These are phyloP conservation scores for Leucophenga montana DNA, from an alignment of 2,888 invertebrate species.

Conservation along the genomic window DNA sequence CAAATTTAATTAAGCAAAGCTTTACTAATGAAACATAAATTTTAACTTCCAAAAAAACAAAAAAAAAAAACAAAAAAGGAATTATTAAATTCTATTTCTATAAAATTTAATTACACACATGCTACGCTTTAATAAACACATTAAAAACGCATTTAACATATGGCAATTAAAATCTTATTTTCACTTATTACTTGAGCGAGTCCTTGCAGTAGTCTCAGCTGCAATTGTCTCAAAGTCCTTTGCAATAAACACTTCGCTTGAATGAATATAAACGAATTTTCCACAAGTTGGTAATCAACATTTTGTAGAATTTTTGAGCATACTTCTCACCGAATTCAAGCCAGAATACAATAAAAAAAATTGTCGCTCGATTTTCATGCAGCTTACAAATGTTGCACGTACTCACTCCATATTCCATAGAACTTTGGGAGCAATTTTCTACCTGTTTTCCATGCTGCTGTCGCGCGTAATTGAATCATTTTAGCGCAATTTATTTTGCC, in stretches of 20 bases:
- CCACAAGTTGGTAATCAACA: conserved; percentile 54
- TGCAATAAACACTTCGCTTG: conserved; percentile 23
- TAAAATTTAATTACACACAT: background rate
- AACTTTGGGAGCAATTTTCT: conserved; percentile 3
- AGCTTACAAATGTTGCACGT: background rate
- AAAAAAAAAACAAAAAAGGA: conserved; percentile 28
- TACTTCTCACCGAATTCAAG: conserved; percentile 23
- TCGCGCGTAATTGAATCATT: conserved; percentile 62
- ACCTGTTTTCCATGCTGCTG: conserved; percentile 48
- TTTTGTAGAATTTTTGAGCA: conserved; percentile 51
- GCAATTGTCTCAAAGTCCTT: conserved; percentile 45
- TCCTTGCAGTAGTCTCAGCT: conserved; percentile 10
- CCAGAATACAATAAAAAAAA: background rate
- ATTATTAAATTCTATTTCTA: background rate
- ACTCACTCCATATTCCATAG: background rate
- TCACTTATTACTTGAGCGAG: conserved; percentile 58
- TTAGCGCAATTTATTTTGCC: conserved; percentile 65
- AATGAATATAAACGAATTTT: conserved; percentile 2
- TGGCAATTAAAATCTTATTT: conserved; percentile 67
- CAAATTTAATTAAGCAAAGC: conserved; percentile 37
- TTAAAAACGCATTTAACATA: conserved; percentile 60
- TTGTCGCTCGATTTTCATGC: background rate
- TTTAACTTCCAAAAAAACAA: too few relatives aligned
- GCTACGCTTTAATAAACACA: conserved; percentile 27
- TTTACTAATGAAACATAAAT: conserved; percentile 41